Evolutionary conservation across 1,140 invertebrate species (phyloP), one percentile per base, ranked within the genome.

Genomic region (Paralvinella palmiformis): DNA sequence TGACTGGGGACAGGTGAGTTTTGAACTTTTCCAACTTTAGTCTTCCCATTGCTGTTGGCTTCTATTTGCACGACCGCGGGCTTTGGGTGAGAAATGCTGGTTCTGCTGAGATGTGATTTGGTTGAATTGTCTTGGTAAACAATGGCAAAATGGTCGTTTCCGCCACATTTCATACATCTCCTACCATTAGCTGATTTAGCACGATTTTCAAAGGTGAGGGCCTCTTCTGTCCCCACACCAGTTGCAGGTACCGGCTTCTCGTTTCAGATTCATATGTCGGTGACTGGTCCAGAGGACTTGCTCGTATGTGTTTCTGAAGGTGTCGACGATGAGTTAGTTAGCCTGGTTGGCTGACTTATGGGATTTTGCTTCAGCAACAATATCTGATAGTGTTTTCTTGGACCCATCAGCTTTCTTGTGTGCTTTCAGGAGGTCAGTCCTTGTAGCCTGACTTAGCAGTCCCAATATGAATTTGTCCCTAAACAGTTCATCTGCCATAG

Each of bases 321-420:
- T 48, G 44, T 48, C 44, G 44, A 48, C 44, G 27, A 48, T 48
- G 44, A 10, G 44, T 48, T 48, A 20, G 44, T 48, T 48, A 10
- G 37, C n/a, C 37, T 48, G 44, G 44, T 10, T 48, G 44, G 44
- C 44, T 48, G 44, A 48, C 10, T 48, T 24, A 48, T 3, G 44
- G 2, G 10, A 20, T 48, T 48, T 2, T 48, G 44, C 44, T 48
- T 48, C 44, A 10, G 44, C 44, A 48, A 48, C 44, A 48, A 48
- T 24, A 48, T 48, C 44, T 48, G 44, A 48, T 24, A 48, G 44
- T 48, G 44, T 48, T 48, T 48, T 48, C 44, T 48, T 48, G 44
- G 44, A 2, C 44, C 44, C 44, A 48, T 2, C 44, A 48, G 44
- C 10, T 48, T 48, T 48, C 44, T 48, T 48, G 44, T 48, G 44